A percentile compares a stretch with the other conserved stretches of the same genome.
Evolutionary conservation across 2,113 vertebrate species (phyloP).

Genomic region (Melanerpes formicivorus): DNA sequence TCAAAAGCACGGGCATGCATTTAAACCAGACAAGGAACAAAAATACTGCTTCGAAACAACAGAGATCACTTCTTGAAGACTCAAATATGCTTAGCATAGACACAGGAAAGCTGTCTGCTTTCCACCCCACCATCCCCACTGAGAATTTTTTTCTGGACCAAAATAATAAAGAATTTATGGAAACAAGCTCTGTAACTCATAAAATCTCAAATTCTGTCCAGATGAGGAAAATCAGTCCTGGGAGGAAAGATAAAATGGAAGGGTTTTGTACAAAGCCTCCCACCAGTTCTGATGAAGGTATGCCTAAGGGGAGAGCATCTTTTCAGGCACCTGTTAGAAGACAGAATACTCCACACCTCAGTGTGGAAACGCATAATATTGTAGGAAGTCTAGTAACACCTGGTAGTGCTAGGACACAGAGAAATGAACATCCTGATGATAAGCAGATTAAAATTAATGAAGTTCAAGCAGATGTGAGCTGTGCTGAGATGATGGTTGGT

Average conservation of each 20-base stretch:
- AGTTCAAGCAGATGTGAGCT: not conserved
- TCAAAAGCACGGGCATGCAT: not conserved
- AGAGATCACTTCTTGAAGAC: not conserved
- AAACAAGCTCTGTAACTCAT: not conserved
- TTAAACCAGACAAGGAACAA: not conserved
- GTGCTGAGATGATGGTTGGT: not conserved
- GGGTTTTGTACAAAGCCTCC: not conserved
- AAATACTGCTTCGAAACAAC: not conserved
- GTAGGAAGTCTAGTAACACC: not conserved
- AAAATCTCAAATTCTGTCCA: slow-evolving; percentile 1
- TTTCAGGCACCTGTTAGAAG: not conserved
- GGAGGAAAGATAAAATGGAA: not conserved
- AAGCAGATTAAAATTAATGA: not conserved
- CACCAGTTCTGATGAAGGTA: not conserved
- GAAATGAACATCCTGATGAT: not conserved
- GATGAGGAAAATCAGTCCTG: not conserved
- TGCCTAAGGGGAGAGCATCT: not conserved
- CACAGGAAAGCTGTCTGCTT: not conserved
- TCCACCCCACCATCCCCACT: not conserved
- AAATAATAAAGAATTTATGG: slow-evolving; percentile 23
- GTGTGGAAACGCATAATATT: not conserved
- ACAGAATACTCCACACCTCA: not conserved
- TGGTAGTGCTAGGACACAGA: not conserved
- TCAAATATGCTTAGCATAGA: not conserved
- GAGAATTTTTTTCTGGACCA: not conserved